phyloP scores from a whole-genome alignment of 2,888 invertebrate genomes.

The Cyclophora albipunctata region DNA sequence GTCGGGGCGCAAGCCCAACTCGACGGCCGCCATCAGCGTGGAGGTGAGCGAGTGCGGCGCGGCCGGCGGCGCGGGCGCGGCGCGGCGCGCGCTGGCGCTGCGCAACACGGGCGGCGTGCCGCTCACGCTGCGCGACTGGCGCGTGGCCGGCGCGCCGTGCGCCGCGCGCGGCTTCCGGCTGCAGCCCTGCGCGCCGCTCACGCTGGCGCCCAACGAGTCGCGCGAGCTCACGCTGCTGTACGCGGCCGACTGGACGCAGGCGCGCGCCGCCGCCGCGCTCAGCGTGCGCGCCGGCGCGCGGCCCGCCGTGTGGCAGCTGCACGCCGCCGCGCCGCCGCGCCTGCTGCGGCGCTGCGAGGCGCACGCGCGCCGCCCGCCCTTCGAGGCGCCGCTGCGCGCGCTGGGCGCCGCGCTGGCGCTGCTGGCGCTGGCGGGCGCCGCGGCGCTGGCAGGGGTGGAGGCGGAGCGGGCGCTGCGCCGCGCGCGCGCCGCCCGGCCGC shows the following conservation, averaged over 20 bases:
- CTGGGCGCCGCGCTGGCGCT: conserved; percentile 55
- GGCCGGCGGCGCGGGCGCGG: conserved; percentile 71
- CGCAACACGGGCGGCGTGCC: conserved; percentile 93
- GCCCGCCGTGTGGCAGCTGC: conserved; percentile 25
- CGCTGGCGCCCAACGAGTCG: conserved; percentile 48
- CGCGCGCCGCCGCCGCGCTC: conserved; percentile 34
- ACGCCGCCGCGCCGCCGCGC: conserved; percentile 50
- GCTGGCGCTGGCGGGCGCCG: conserved; percentile 69
- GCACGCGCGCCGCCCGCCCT: conserved; percentile 60
- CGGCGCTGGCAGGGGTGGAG: conserved; percentile 38
- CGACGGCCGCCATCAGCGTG: conserved; percentile 81
- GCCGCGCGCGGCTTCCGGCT: conserved; percentile 52
- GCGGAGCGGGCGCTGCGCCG: conserved; percentile 29
- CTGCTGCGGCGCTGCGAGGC: conserved; percentile 28
- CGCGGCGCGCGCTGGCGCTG: conserved; percentile 55
- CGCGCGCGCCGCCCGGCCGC: conserved; percentile 27
- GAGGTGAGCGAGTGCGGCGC: conserved; percentile 84
- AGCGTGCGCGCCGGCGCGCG: conserved; percentile 42
- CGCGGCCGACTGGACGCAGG: conserved; percentile 49
- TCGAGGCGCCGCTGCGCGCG: conserved; percentile 72
- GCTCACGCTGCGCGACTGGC: conserved; percentile 78
- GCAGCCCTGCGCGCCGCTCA: conserved; percentile 45
- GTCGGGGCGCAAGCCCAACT: conserved; percentile 88
- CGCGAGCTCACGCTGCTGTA: conserved; percentile 43
- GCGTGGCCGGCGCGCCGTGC: conserved; percentile 44